phyloP scores from a whole-genome alignment of 2,797 vertebrate genomes.

The Danio kyathit region DNA sequence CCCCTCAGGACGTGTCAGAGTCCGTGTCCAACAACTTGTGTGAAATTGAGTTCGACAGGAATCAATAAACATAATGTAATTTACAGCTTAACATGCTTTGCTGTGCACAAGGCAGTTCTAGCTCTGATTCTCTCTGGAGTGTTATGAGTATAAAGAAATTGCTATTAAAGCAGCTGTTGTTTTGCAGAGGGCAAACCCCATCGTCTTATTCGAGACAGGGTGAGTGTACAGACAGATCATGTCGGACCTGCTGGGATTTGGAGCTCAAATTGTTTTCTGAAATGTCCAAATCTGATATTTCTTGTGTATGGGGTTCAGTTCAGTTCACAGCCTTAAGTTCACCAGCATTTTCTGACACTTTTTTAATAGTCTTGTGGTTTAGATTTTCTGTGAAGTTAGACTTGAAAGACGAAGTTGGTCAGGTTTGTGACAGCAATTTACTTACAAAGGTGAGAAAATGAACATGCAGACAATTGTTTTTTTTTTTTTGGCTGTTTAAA shows the following conservation, averaged over 20 bases:
- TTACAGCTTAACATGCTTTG: constrained; percentile 78
- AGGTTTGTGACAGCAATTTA: neutral
- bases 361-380: neutral
- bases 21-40: constrained; percentile 61
- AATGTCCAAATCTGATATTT: neutral
- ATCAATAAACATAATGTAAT: constrained; percentile 80
- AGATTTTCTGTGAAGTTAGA: neutral
- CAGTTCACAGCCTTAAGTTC: neutral
- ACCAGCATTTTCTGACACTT: neutral
- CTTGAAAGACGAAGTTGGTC: neutral
- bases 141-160: constrained; percentile 71
- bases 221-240: neutral
- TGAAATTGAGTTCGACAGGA: constrained; percentile 82
- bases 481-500: no score
- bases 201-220: constrained; percentile 53
- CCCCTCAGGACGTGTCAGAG: constrained; percentile 65
- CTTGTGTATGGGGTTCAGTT: neutral
- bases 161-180: constrained; percentile 25
- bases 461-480: neutral
- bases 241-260: neutral
- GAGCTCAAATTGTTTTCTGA: neutral
- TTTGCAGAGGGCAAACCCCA: constrained; percentile 49
- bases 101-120: constrained; percentile 65
- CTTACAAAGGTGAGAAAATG: neutral
- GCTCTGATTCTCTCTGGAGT: constrained; percentile 65